Evolutionary conservation across 2,888 invertebrate species (phyloP).

Genomic region (Drosophila tripunctata): DNA sequence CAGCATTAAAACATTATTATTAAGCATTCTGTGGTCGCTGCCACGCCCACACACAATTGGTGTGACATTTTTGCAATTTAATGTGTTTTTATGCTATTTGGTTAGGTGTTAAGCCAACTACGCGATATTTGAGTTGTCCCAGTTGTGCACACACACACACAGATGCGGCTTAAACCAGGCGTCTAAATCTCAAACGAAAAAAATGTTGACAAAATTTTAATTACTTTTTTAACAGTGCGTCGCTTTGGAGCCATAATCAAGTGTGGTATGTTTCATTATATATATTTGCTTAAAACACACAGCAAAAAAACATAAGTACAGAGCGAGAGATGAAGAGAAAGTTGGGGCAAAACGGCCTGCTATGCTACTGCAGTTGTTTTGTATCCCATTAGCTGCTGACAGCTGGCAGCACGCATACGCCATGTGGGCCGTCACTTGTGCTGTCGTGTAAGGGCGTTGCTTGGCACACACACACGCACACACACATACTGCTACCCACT

Average conservation of each 20-base stretch:
- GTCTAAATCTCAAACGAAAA: conserved; percentile 36
- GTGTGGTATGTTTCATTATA: conserved; percentile 72
- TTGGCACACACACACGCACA: conserved; percentile 14
- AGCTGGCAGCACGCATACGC: conserved; percentile 67
- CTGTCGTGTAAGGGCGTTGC: conserved; percentile 72
- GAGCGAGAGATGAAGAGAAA: background rate
- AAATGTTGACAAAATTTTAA: conserved; percentile 74
- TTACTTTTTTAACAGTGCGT: conserved; percentile 61
- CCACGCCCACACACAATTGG: conserved; percentile 19
- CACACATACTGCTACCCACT: background rate
- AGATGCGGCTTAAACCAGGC: conserved; percentile 15
- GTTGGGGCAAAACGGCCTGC: conserved; percentile 11
- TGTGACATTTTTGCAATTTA: conserved; percentile 38
- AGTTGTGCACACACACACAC: background rate
- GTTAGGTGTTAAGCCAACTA: conserved; percentile 43
- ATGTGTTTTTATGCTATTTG: conserved; percentile 49
- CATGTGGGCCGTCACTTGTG: conserved; percentile 73
- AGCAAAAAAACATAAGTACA: conserved; percentile 1
- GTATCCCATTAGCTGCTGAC: conserved; percentile 54
- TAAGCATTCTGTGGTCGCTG: conserved; percentile 39
- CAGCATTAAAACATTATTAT: conserved; percentile 48
- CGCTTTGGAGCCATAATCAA: conserved; percentile 63
- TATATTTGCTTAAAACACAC: conserved; percentile 48
- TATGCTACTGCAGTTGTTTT: conserved; percentile 47
- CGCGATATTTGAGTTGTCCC: conserved; percentile 27